Percentiles rank a stretch among this genome's conserved stretches.
Conservation (phyloP, 2,888 invertebrate genomes). For the Scrobipalpa costella region DNA sequence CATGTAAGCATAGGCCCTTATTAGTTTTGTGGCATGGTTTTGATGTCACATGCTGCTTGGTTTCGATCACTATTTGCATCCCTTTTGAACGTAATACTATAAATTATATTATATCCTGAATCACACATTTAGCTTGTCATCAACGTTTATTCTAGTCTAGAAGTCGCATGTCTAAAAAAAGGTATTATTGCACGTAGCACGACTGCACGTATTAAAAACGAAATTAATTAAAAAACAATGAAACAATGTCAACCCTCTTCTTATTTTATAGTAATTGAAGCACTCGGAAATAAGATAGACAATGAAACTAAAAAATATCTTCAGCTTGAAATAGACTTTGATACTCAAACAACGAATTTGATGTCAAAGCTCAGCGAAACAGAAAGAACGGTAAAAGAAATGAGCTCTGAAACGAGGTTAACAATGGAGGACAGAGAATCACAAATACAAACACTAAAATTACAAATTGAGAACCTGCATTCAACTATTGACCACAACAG, state of each 20-base stretch:
- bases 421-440: constrained; percentile 41
- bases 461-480: constrained; percentile 43
- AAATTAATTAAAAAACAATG: too few species aligned
- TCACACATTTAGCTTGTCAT: too few species aligned
- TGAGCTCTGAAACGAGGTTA: constrained; percentile 37
- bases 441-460: constrained; percentile 41
- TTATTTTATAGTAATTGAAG: constrained; percentile 17
- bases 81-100: too few species aligned
- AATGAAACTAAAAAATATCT: constrained; percentile 45
- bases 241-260: background rate
- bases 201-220: too few species aligned
- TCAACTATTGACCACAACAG: constrained; percentile 36
- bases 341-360: constrained; percentile 45
- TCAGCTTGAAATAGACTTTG: constrained; percentile 44
- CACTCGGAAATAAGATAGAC: constrained; percentile 40
- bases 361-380: constrained; percentile 47
- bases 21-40: too few species aligned
- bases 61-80: too few species aligned
- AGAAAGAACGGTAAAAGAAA: constrained; percentile 45
- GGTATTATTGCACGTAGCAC: too few species aligned
- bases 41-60: too few species aligned
- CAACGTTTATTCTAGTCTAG: too few species aligned
- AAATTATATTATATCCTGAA: too few species aligned
- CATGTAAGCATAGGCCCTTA: background rate
- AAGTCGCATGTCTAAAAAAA: too few species aligned